These are phyloP conservation scores for Ceyx margarethae DNA, from an alignment of 2,113 vertebrate genomes.

Conservation along the genomic window DNA sequence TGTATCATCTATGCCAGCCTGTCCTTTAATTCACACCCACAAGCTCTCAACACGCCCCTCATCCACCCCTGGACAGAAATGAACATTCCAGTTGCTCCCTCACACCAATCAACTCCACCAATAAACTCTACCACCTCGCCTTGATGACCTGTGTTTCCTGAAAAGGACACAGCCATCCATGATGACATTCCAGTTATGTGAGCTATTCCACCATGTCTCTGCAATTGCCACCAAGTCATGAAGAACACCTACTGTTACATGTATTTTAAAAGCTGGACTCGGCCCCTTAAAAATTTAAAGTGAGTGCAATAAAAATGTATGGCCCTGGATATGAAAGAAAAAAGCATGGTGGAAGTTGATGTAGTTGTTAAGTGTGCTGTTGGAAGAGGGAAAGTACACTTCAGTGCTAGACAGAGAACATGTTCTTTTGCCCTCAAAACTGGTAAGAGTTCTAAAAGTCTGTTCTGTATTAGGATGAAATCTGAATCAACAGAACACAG, in stretches of 20 bases:
- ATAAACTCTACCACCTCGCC: too few relatives aligned
- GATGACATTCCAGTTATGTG: too few relatives aligned
- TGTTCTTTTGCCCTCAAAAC: neutral
- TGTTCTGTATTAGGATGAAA: neutral
- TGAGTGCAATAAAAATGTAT: neutral
- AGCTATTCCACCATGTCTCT: too few relatives aligned
- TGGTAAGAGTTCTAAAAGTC: neutral
- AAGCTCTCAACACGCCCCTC: too few relatives aligned
- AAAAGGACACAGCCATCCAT: too few relatives aligned
- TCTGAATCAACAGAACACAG: neutral
- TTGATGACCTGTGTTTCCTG: too few relatives aligned
- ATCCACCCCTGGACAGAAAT: too few relatives aligned
- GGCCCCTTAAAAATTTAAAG: neutral
- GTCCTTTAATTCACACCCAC: too few relatives aligned
- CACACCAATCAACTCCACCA: too few relatives aligned
- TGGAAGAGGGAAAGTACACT: neutral
- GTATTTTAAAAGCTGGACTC: neutral
- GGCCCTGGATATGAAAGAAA: neutral
- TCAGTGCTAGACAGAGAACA: neutral
- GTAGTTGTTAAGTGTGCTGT: neutral
- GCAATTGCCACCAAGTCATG: too few relatives aligned
- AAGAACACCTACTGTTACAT: neutral
- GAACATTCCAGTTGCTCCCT: too few relatives aligned
- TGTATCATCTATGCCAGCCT: too few relatives aligned
- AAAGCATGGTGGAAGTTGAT: rapidly evolving